These are phyloP conservation scores for Parambassis ranga DNA, from an alignment of 2,797 vertebrate species.

Conservation along the genomic window DNA sequence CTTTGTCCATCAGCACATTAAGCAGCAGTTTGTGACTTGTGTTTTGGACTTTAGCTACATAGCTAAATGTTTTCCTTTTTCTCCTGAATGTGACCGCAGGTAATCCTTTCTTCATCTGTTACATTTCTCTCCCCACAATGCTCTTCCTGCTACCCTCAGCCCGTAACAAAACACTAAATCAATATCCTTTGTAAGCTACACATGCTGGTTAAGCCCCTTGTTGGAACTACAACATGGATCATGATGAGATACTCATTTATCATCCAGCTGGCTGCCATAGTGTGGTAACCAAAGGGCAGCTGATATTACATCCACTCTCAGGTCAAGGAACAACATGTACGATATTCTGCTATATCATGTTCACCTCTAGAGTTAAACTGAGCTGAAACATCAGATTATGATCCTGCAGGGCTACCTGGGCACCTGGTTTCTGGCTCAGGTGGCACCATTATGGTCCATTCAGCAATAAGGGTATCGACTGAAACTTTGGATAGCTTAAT, in stretches of 20 bases:
- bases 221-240: slow-evolving; percentile 3
- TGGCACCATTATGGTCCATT: not conserved
- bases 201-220: slow-evolving; percentile 32
- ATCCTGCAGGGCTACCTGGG: not conserved
- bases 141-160: slow-evolving; percentile 1
- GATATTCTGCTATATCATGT: not conserved
- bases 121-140: not conserved
- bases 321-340: slow-evolving; percentile 8
- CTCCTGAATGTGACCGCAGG: slow-evolving; percentile 21
- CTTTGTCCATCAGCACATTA: not conserved
- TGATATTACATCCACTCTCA: slow-evolving; percentile 17
- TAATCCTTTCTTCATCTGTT: slow-evolving; percentile 21
- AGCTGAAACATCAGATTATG: not conserved
- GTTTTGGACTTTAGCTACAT: too few relatives aligned
- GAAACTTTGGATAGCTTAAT: not conserved
- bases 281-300: slow-evolving; percentile 12
- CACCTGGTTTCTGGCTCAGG: not conserved
- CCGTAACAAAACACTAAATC: slow-evolving; percentile 48
- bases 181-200: slow-evolving; percentile 29
- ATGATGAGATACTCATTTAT: slow-evolving; percentile 44
- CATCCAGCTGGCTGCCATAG: slow-evolving; percentile 9
- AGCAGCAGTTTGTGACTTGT: not conserved
- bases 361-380: not conserved
- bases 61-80: slow-evolving; percentile 10
- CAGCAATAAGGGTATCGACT: slow-evolving; percentile 6